phyloP scores from a whole-genome alignment of 2,888 invertebrate species.

The Hemicrepidius hirtus region DNA sequence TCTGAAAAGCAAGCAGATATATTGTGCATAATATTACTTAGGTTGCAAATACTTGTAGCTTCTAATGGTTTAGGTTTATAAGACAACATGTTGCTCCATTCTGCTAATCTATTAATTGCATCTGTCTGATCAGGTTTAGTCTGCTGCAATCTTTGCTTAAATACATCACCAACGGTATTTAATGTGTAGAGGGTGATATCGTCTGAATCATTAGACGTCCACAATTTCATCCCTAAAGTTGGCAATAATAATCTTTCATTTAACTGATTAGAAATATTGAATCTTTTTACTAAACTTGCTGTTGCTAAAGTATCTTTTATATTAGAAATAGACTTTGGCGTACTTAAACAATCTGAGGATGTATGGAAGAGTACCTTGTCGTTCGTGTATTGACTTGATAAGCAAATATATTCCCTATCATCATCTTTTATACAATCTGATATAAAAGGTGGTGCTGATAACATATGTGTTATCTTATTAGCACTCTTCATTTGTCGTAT shows the following conservation, averaged over 20 bases:
- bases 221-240: conserved; percentile 37
- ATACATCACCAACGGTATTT: conserved; percentile 44
- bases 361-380: conserved; percentile 32
- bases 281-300: conserved; percentile 15
- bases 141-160: conserved; percentile 34
- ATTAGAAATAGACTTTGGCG: conserved; percentile 33
- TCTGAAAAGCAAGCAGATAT: conserved; percentile 29
- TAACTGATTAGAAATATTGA: conserved; percentile 9
- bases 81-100: conserved; percentile 26
- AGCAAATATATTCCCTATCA: conserved; percentile 16
- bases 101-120: conserved; percentile 8
- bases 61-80: conserved; percentile 18
- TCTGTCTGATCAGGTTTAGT: not conserved
- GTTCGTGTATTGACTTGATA: conserved; percentile 24
- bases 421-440: not conserved
- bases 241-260: conserved; percentile 34
- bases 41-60: conserved; percentile 34
- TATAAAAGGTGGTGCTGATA: conserved; percentile 39
- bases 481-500: conserved; percentile 12
- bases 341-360: conserved; percentile 5
- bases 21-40: conserved; percentile 19
- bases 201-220: conserved; percentile 19
- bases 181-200: conserved; percentile 32
- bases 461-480: conserved; percentile 35
- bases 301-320: conserved; percentile 27